Evolutionary conservation across 1,140 invertebrate species (phyloP).

Genomic region (Drosophila obscura): DNA sequence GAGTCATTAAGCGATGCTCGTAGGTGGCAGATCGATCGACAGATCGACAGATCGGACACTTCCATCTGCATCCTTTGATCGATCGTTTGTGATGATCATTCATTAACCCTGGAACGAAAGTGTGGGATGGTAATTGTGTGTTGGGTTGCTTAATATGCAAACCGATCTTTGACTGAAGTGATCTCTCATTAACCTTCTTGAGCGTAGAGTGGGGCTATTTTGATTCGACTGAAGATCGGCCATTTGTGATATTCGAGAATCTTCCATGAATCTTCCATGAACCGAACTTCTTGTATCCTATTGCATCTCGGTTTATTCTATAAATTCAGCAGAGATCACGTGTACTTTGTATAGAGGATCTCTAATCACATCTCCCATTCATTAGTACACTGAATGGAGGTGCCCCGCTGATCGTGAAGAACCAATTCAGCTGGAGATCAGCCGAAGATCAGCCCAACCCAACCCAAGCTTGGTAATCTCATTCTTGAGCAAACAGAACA

Average conservation of each 20-base stretch:
- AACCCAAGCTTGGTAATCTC: conserved; percentile 18
- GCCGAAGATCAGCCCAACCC: conserved; percentile 40
- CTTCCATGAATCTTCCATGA: too few relatives aligned
- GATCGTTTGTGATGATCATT: conserved; percentile 18
- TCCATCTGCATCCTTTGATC: conserved; percentile 11
- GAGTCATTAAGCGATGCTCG: conserved; percentile 35
- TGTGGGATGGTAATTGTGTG: conserved; percentile 9
- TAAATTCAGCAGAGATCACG: neutral
- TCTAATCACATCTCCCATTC: conserved; percentile 47
- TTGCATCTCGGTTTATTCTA: neutral
- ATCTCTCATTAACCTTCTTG: neutral
- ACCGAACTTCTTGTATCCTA: too few relatives aligned
- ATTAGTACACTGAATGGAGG: conserved; percentile 20
- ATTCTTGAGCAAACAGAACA: conserved; percentile 20
- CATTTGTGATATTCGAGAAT: too few relatives aligned
- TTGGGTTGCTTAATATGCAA: neutral
- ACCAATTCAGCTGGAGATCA: conserved; percentile 42
- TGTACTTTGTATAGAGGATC: conserved; percentile 16
- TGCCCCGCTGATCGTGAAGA: conserved; percentile 19
- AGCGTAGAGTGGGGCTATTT: too few relatives aligned
- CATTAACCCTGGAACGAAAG: conserved; percentile 20
- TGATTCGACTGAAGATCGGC: too few relatives aligned
- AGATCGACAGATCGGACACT: neutral
- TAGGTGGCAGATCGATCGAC: conserved; percentile 42
- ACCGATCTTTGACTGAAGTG: conserved; percentile 5